Conservation (phyloP, 2,797 vertebrate species). For the Pseudocheirus occidentalis region DNA sequence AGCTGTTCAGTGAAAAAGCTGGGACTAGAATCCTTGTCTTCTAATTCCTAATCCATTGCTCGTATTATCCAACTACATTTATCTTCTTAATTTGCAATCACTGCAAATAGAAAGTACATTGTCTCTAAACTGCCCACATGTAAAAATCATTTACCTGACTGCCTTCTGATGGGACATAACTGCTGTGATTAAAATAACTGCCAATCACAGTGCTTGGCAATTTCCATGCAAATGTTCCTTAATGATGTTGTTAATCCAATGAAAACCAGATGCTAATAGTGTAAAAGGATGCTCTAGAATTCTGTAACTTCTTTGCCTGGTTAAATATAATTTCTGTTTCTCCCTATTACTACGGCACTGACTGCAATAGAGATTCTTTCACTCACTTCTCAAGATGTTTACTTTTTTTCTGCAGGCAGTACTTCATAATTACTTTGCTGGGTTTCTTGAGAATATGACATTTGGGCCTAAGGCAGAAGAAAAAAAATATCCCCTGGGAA, state of each 20-base stretch:
- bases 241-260: neutral
- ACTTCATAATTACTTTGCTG: neutral
- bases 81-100: neutral
- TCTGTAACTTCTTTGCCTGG: neutral
- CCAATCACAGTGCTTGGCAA: neutral
- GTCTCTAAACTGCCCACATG: neutral
- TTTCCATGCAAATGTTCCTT: neutral
- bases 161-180: neutral
- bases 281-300: neutral
- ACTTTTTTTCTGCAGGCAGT: neutral
- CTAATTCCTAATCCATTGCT: neutral
- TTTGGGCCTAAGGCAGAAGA: neutral
- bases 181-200: neutral
- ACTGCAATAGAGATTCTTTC: neutral
- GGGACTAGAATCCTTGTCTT: neutral
- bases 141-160: constrained; percentile 4
- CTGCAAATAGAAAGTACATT: neutral
- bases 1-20: neutral
- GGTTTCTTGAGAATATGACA: neutral
- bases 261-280: neutral
- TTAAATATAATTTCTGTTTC: neutral
- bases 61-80: neutral
- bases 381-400: neutral
- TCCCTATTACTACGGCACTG: neutral
- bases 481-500: neutral